A percentile compares a stretch with the other conserved stretches of the same genome.
Conservation (phyloP, 1,140 invertebrate species). For the Bombus confusus region DNA sequence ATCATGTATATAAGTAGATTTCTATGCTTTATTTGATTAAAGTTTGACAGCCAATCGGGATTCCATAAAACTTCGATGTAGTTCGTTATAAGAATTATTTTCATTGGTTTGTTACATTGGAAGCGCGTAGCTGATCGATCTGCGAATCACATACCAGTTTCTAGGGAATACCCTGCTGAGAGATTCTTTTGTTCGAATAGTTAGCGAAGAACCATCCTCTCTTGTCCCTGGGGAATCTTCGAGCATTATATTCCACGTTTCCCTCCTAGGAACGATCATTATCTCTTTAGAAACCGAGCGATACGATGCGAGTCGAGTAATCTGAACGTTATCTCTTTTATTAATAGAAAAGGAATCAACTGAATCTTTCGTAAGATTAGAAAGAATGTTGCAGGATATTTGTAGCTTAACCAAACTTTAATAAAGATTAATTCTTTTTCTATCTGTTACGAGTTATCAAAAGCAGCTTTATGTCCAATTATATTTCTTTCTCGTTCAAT, state of each 20-base stretch:
- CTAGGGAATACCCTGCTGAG: conserved; percentile 46
- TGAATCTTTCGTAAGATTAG: conserved; percentile 56
- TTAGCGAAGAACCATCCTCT: conserved; percentile 1
- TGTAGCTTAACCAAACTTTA: neutral
- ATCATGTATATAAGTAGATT: too few relatives aligned
- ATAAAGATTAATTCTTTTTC: neutral
- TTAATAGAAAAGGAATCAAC: conserved; percentile 52
- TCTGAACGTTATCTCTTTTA: conserved; percentile 39
- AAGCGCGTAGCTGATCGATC: conserved; percentile 15
- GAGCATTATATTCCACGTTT: conserved; percentile 73
- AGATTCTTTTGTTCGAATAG: conserved; percentile 39
- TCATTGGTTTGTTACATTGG: neutral
- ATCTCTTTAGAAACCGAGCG: conserved; percentile 71
- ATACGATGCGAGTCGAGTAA: conserved; percentile 57
- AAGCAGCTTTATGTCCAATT: neutral
- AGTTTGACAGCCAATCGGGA: neutral
- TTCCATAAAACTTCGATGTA: neutral
- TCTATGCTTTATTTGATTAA: neutral
- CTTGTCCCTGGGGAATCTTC: conserved; percentile 73
- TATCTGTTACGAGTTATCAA: neutral
- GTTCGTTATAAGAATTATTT: neutral
- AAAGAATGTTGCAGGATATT: neutral
- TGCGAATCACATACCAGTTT: conserved; percentile 18
- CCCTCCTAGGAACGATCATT: conserved; percentile 74
- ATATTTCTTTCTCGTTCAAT: neutral